Percentiles rank a stretch among this genome's conserved stretches.
Evolutionary conservation across 2,113 vertebrate species (phyloP).

Genomic region (Pelecanoides urinatrix): DNA sequence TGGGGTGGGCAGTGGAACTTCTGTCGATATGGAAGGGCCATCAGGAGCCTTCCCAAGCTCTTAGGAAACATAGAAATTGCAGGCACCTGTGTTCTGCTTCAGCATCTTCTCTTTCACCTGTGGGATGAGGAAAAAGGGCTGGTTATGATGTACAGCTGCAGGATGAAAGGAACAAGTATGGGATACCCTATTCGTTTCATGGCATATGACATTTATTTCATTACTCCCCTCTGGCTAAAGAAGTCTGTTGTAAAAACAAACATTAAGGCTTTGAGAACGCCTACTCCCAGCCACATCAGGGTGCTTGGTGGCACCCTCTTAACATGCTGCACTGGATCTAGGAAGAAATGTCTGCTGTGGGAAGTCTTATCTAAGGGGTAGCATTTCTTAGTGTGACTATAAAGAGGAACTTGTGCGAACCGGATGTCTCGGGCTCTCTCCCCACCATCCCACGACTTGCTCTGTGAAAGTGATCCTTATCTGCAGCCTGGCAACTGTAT

Average conservation of each 20-base stretch:
- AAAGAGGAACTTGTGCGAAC: slow-evolving; percentile 33
- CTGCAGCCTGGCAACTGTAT: not conserved
- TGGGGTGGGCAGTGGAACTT: not conserved
- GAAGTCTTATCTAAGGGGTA: not conserved
- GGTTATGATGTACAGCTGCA: not conserved
- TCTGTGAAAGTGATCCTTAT: slow-evolving; percentile 45
- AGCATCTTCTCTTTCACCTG: not conserved
- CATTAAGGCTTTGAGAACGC: not conserved
- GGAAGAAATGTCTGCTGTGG: slow-evolving; percentile 4
- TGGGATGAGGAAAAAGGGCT: not conserved
- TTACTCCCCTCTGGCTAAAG: not conserved
- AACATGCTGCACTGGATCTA: not conserved
- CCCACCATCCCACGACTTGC: not conserved
- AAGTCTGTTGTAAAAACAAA: not conserved
- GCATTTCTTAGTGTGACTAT: not conserved
- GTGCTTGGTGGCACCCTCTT: not conserved
- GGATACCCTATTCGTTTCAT: not conserved
- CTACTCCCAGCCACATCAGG: not conserved
- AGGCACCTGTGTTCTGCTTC: not conserved
- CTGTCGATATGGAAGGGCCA: not conserved
- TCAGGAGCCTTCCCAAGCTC: not conserved
- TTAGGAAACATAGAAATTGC: not conserved
- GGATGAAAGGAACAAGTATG: slow-evolving; percentile 23
- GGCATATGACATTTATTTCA: not conserved
- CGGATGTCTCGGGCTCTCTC: not conserved